A percentile compares a stretch with the other conserved stretches of the same genome.
Evolutionary conservation across 2,113 vertebrate species (phyloP).

Genomic region (Agelaius tricolor): DNA sequence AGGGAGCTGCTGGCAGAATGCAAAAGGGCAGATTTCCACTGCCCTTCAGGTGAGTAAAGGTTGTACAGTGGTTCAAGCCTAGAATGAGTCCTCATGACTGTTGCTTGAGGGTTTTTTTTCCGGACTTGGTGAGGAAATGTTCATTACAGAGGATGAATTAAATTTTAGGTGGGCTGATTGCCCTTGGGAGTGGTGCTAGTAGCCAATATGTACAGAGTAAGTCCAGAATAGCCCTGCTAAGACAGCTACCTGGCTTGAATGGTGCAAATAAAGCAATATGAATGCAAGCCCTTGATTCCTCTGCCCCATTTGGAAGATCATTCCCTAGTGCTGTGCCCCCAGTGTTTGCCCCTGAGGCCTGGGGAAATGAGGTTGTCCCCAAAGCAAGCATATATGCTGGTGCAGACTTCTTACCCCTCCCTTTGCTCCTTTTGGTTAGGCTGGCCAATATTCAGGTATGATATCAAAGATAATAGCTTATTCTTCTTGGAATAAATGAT

Average conservation of each 20-base stretch:
- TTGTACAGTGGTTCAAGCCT: not conserved
- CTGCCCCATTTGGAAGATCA: not conserved
- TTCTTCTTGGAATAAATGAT: not conserved
- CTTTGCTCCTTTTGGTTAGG: not conserved
- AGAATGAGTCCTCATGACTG: not conserved
- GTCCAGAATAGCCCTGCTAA: not conserved
- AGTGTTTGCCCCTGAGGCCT: not conserved
- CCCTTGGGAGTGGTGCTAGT: not conserved
- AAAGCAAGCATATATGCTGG: not conserved
- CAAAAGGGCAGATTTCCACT: not conserved
- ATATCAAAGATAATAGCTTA: not conserved
- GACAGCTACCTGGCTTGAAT: not conserved
- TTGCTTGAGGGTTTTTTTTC: not conserved
- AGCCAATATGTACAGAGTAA: accelerated
- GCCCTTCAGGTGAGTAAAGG: not conserved
- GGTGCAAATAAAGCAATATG: not conserved
- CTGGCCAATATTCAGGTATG: not conserved
- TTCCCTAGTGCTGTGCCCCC: not conserved
- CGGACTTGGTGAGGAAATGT: not conserved
- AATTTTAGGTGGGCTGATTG: not conserved
- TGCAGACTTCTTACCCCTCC: not conserved
- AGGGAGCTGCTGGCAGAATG: not conserved
- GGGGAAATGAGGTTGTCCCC: not conserved
- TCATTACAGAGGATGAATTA: not conserved
- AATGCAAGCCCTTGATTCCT: not conserved